phyloP scores from a whole-genome alignment of 1,140 invertebrate genomes.

The Apis mellifera region DNA sequence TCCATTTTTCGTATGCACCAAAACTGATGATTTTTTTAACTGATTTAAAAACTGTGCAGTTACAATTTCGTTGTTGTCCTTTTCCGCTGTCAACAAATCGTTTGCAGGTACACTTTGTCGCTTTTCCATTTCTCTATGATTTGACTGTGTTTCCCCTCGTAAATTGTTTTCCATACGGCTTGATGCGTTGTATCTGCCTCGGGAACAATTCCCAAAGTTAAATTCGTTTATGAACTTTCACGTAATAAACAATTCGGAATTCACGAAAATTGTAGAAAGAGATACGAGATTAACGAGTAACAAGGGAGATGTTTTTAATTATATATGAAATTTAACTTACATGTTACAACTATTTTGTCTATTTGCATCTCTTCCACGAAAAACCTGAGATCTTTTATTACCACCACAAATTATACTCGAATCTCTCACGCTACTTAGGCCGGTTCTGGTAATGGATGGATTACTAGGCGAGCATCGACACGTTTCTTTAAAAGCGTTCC shows the following conservation, averaged over 20 bases:
- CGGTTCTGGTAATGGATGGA: conserved; percentile 32
- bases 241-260: neutral
- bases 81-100: neutral
- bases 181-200: conserved; percentile 22
- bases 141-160: neutral
- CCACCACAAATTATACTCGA: conserved; percentile 28
- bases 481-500: conserved; percentile 90
- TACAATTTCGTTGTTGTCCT: neutral
- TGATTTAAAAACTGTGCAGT: neutral
- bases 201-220: neutral
- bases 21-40: conserved; percentile 1
- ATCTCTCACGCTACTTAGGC: conserved; percentile 47
- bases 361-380: conserved; percentile 35
- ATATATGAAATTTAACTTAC: conserved; percentile 11
- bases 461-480: conserved; percentile 78
- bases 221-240: neutral
- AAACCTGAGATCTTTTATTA: conserved; percentile 43
- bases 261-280: neutral
- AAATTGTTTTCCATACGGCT: neutral
- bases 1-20: conserved; percentile 25
- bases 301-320: neutral
- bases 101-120: neutral
- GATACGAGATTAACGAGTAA: neutral
- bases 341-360: conserved; percentile 31
- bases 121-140: neutral